A percentile compares a stretch with the other conserved stretches of the same genome.
These are phyloP conservation scores for Zapornia atra DNA, from an alignment of 2,113 vertebrate species.

Conservation along the genomic window DNA sequence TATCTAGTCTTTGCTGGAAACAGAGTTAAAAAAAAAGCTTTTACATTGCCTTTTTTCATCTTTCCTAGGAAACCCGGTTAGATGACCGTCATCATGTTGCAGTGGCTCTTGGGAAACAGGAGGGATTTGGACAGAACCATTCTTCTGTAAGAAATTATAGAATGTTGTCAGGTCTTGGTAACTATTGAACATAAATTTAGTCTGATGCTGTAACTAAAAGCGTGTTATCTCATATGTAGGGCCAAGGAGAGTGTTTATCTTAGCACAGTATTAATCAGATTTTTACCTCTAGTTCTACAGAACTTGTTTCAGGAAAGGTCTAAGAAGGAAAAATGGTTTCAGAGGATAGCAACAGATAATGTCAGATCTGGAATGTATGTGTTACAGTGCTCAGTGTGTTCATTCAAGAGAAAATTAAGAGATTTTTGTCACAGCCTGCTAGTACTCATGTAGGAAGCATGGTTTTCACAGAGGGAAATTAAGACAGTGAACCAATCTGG, in stretches of 20 bases:
- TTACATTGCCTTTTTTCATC: not conserved
- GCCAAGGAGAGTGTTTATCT: not conserved
- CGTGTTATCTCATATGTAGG: not conserved
- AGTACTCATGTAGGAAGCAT: not conserved
- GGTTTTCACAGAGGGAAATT: not conserved
- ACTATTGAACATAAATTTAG: not conserved
- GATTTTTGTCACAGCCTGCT: not conserved
- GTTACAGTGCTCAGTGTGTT: not conserved
- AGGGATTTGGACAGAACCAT: slow-evolving; percentile 37
- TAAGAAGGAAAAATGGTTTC: not conserved
- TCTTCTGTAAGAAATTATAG: slow-evolving; percentile 61
- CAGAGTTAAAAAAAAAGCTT: not conserved
- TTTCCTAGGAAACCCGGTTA: slow-evolving; percentile 81
- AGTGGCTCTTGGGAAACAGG: slow-evolving; percentile 85
- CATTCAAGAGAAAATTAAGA: not conserved
- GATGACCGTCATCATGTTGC: slow-evolving; percentile 88
- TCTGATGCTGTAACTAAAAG: not conserved
- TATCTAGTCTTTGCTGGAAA: not conserved
- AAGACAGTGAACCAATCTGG: not conserved
- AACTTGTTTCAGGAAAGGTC: not conserved
- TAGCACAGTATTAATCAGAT: not conserved
- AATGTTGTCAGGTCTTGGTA: not conserved
- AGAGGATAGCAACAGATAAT: not conserved
- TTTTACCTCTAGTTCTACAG: not conserved
- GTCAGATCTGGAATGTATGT: not conserved